These are phyloP conservation scores for Brevipalpus yothersi DNA, from an alignment of 1,140 invertebrate genomes.

Conservation along the genomic window DNA sequence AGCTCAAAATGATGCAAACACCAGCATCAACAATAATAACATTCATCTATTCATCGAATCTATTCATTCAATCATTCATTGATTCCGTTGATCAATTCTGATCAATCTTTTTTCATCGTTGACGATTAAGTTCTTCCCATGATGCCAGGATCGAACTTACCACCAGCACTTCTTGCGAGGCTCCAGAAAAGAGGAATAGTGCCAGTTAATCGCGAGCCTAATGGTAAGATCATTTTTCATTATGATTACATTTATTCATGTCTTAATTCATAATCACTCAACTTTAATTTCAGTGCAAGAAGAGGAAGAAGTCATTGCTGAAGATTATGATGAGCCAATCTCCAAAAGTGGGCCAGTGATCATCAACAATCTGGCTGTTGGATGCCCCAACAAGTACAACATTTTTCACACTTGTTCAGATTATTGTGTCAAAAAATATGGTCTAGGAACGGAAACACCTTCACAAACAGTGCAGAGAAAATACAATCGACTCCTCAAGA, in stretches of 20 bases:
- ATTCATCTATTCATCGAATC: no score
- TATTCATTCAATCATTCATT: no score
- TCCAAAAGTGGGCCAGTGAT: slow-evolving; percentile 2
- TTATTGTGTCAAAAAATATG: slow-evolving; percentile 72
- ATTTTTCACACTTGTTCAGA: slow-evolving; percentile 73
- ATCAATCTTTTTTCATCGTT: no score
- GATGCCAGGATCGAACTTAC: slow-evolving; percentile 22
- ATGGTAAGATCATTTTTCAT: not conserved
- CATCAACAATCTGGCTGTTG: slow-evolving; percentile 18
- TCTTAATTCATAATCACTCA: slow-evolving; percentile 13
- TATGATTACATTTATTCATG: slow-evolving; percentile 7
- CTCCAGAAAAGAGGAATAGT: slow-evolving; percentile 57
- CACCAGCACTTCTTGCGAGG: slow-evolving; percentile 52
- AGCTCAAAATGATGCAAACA: no score
- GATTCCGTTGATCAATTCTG: no score
- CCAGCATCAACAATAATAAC: no score
- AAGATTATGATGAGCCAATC: slow-evolving; percentile 43
- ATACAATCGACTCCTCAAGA: slow-evolving; percentile 47
- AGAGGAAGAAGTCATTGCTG: slow-evolving; percentile 57
- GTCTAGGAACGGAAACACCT: slow-evolving; percentile 40
- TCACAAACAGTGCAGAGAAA: slow-evolving; percentile 40
- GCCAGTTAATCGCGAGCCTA: slow-evolving; percentile 8
- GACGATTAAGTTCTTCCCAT: no score
- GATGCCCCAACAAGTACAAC: slow-evolving; percentile 90
- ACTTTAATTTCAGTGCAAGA: not conserved